Conservation (phyloP, 64 coral and sea anemone genomes). For the Stichodactyla mertensii region DNA sequence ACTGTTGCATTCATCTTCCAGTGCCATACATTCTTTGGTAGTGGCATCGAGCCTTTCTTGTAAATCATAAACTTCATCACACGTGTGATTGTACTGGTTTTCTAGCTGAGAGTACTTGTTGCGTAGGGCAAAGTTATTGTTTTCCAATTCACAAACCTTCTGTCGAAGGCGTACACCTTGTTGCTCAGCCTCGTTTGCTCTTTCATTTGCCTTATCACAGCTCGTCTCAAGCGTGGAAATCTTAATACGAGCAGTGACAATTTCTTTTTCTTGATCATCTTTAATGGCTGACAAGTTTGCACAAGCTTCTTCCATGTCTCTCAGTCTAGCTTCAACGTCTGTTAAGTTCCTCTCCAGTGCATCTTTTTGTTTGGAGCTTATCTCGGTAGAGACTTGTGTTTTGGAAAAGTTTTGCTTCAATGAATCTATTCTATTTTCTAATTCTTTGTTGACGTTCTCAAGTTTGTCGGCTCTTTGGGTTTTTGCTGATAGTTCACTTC, state of each 20-base stretch:
- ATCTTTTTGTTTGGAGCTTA: conserved; percentile 63
- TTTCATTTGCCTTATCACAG: conserved; percentile 66
- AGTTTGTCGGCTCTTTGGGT: conserved; percentile 61
- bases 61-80: conserved; percentile 36
- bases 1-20: conserved; percentile 43
- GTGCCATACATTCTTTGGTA: conserved; percentile 13
- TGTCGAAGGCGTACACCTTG: conserved; percentile 47
- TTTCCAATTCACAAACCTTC: conserved; percentile 59
- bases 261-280: conserved; percentile 80
- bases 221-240: conserved; percentile 58
- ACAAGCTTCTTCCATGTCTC: conserved; percentile 72
- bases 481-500: conserved; percentile 60
- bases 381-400: conserved; percentile 74
- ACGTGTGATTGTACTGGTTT: conserved; percentile 41
- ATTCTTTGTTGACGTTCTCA: conserved; percentile 62
- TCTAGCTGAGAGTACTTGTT: conserved; percentile 65
- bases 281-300: conserved; percentile 34
- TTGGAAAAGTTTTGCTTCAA: conserved; percentile 70
- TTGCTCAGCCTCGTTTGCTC: conserved; percentile 62
- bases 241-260: conserved; percentile 42
- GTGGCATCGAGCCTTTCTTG: conserved; percentile 41
- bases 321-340: conserved; percentile 57
- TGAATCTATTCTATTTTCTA: conserved; percentile 66
- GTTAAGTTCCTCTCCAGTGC: conserved; percentile 52
- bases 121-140: conserved; percentile 62